Evolutionary conservation across 2,888 invertebrate species (phyloP).

Genomic region (Drosophila differens): DNA sequence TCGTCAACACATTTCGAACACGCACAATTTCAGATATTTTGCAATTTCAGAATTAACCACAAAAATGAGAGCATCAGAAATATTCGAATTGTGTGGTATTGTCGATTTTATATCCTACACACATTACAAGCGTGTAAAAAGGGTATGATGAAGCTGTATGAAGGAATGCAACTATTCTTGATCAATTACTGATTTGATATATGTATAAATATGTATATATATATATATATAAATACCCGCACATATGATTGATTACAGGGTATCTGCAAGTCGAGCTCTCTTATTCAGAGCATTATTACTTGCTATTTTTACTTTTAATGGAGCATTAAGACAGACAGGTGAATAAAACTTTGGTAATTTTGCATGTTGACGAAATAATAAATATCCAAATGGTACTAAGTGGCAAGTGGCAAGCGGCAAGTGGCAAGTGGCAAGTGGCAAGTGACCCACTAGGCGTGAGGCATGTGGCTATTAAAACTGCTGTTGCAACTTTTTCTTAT

Average conservation of each 20-base stretch:
- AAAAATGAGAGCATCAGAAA: background rate
- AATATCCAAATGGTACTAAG: conserved; percentile 24
- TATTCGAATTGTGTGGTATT: background rate
- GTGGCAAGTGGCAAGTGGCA: conserved; percentile 16
- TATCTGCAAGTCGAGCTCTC: background rate
- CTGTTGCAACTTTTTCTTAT: conserved; percentile 20
- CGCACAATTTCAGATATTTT: conserved; percentile 13
- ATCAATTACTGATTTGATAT: background rate
- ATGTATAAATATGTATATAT: background rate
- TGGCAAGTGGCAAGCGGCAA: background rate
- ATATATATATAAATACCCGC: background rate
- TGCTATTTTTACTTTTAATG: background rate
- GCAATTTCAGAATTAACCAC: background rate
- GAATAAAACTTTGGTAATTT: conserved; percentile 29
- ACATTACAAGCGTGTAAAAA: background rate
- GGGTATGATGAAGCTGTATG: background rate
- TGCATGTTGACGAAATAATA: conserved; percentile 28
- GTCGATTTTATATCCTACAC: background rate
- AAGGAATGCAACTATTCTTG: background rate
- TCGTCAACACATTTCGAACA: conserved; percentile 29
- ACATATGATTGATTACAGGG: background rate
- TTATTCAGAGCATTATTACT: background rate
- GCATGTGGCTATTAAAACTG: conserved; percentile 16
- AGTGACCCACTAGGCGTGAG: conserved; percentile 5
- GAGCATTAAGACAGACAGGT: background rate